Conservation (phyloP, 30 jellyfish, hydroid and myxozoan species). For the Aurelia sp. region DNA sequence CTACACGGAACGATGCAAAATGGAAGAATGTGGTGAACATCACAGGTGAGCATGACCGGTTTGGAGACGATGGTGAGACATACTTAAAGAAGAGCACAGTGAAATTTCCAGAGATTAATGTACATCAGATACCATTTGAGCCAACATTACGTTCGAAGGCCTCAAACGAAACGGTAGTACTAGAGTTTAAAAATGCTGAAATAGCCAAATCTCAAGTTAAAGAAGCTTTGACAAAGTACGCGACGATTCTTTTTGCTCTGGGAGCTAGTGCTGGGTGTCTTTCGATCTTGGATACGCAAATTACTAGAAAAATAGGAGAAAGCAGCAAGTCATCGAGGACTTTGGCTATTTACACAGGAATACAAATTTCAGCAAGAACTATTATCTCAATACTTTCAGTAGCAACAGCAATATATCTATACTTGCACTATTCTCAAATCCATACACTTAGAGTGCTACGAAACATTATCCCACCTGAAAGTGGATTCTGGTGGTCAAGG, state of each 20-base stretch:
- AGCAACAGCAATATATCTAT: slow-evolving; percentile 63
- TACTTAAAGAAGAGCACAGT: slow-evolving; percentile 26
- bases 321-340: slow-evolving; percentile 25
- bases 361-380: slow-evolving; percentile 74
- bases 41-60: neutral
- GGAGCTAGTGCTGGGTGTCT: slow-evolving; percentile 77
- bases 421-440: slow-evolving; percentile 68
- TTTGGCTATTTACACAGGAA: slow-evolving; percentile 58
- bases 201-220: slow-evolving; percentile 75
- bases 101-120: slow-evolving; percentile 34
- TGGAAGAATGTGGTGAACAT: neutral
- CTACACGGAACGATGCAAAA: slow-evolving; percentile 24
- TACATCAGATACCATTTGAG: slow-evolving; percentile 33
- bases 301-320: slow-evolving; percentile 26
- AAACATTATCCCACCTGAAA: slow-evolving; percentile 60
- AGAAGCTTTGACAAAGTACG: slow-evolving; percentile 61
- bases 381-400: slow-evolving; percentile 62
- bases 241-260: slow-evolving; percentile 79
- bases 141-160: slow-evolving; percentile 26
- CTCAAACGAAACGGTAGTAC: slow-evolving; percentile 41
- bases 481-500: slow-evolving; percentile 53
- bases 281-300: slow-evolving; percentile 78
- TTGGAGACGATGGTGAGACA: slow-evolving; percentile 3
- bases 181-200: slow-evolving; percentile 72
- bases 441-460: slow-evolving; percentile 66